Base-by-base conservation (phyloP, 2,888 invertebrate genomes). In the Girardia tigrina region DNA sequence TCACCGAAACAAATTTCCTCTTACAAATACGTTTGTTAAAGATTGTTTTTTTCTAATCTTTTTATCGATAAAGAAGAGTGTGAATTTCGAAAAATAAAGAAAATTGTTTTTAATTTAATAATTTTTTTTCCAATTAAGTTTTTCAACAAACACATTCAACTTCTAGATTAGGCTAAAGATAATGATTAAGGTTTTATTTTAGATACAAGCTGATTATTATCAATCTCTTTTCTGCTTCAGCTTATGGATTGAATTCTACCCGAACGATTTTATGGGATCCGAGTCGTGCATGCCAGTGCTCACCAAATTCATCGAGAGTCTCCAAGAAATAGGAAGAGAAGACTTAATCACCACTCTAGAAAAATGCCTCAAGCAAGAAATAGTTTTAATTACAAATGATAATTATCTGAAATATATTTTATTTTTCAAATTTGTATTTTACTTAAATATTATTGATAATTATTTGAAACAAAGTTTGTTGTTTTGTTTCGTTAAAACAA, bases 231-330 rank as follows among this genome's bases (percentile, higher is more conserved):
- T 36, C 36, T 36, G 8, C 36, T 36, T 70, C 70, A 70, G 70
- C 70, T 70, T 70, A 20, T 70, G 70, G 70, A 70, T 70, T 26
- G 70, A 70, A 70, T 26, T 23, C 26, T 70, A 70, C n/a, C 70
- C 70, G 70, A 70, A 20, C 20, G 70, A 70, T 26, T 70, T 70
- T 26, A 23, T 70, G 70, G 70, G 70, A 70, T 20, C 20, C 6
- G 20, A 23, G 8, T 20, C 23, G 8, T 26, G 23, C 20, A 70
- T 70, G 70, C 20, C 70, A 6, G 26, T 26, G n/a, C 23, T 70
- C 23, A 70, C 20, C 6, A 26, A 70, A 26, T 70, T 70, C 26
- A 26, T 26, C 8, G 26, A 26, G 26, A 23, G 23, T 70, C 26
- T 70, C 23, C 23, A 70, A 70, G 70, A 20, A 70, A 20, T 70